Percentiles rank a stretch among this genome's conserved stretches.
Evolutionary conservation across 2,797 vertebrate species (phyloP).

Genomic region (Eulemur coronatus): DNA sequence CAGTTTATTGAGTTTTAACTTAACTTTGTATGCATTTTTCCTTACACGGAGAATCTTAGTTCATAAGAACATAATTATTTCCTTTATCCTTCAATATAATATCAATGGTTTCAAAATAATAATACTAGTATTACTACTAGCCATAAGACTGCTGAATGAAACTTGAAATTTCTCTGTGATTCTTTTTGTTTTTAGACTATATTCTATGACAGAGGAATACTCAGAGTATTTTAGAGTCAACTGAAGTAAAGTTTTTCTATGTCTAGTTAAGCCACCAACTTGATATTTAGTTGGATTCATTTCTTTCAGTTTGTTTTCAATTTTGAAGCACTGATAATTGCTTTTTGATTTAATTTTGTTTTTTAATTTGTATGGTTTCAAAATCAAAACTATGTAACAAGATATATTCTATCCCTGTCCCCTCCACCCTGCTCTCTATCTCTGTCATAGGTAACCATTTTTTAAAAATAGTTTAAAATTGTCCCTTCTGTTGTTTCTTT

Average conservation of each 20-base stretch:
- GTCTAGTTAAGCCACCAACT: not conserved
- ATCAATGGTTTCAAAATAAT: constrained; percentile 7
- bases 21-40: not conserved
- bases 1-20: not conserved
- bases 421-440: not conserved
- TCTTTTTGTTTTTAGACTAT: not conserved
- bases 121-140: not conserved
- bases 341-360: not conserved
- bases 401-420: not conserved
- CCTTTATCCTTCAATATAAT: not conserved
- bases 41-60: not conserved
- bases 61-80: not conserved
- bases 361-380: not conserved
- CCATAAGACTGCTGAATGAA: not conserved
- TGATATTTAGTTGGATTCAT: not conserved
- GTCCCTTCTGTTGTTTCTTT: not conserved
- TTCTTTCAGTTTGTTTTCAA: constrained; percentile 8
- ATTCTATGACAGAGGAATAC: not conserved
- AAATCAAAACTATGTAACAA: not conserved
- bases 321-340: not conserved
- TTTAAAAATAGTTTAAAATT: not conserved
- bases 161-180: not conserved
- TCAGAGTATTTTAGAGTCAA: not conserved
- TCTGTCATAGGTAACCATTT: not conserved
- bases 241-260: not conserved